phyloP scores from a whole-genome alignment of 2,113 vertebrate genomes.

The Pomatostomus ruficeps region DNA sequence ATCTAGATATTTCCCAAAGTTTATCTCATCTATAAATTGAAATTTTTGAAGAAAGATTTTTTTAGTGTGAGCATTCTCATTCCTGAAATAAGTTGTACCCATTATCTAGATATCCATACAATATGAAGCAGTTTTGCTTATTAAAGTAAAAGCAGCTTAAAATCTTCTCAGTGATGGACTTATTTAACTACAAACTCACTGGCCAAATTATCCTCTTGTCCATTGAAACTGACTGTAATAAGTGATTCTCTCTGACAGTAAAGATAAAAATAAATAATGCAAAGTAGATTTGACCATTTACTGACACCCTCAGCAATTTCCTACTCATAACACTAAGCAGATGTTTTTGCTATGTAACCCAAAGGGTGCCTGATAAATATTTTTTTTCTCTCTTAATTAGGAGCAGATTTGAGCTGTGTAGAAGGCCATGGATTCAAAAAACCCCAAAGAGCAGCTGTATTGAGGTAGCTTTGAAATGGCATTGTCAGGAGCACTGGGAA shows the following conservation, averaged over 20 bases:
- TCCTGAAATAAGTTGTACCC: not conserved
- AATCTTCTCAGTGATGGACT: not conserved
- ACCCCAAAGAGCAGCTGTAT: not conserved
- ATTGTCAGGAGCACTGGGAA: not conserved
- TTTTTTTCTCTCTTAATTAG: not conserved
- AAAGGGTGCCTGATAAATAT: not conserved
- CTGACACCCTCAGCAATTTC: not conserved
- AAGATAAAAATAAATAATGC: not conserved
- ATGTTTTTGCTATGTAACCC: not conserved
- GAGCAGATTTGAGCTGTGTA: not conserved
- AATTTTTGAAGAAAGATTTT: not conserved
- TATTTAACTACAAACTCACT: not conserved
- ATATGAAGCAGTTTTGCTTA: not conserved
- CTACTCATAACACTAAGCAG: not conserved
- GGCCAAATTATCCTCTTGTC: not conserved
- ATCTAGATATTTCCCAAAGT: not conserved
- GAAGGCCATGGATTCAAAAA: not conserved
- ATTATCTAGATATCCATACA: not conserved
- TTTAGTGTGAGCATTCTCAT: not conserved
- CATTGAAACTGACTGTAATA: not conserved
- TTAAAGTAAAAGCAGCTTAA: not conserved
- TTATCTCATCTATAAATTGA: not conserved
- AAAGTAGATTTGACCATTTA: not conserved
- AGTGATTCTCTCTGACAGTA: not conserved
- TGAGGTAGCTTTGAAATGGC: not conserved